Evolutionary conservation across 2,888 invertebrate genomes (phyloP).

Genomic region (Clostera curtula): DNA sequence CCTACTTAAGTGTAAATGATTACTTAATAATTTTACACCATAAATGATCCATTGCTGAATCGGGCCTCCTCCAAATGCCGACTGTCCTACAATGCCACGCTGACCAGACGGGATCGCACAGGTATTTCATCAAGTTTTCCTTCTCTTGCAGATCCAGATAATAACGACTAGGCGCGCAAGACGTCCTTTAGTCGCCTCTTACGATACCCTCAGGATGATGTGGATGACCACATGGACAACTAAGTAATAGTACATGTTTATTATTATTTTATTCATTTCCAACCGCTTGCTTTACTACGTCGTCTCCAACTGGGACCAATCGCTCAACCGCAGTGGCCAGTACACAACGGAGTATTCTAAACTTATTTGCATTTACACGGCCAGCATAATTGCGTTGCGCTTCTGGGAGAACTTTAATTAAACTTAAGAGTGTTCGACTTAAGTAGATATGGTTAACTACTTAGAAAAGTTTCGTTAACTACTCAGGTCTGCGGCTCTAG

Average conservation of each 20-base stretch:
- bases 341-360: constrained; percentile 58
- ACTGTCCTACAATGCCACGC: no score
- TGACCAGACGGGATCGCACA: no score
- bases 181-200: no score
- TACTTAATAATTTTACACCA: no score
- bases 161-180: no score
- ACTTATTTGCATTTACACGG: constrained; percentile 73
- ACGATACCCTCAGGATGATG: no score
- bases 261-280: not conserved
- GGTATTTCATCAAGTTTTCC: no score
- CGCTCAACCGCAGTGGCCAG: constrained; percentile 35
- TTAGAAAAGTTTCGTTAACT: constrained; percentile 60
- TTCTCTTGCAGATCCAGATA: no score
- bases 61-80: no score
- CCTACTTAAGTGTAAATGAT: no score
- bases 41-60: no score
- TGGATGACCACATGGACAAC: not conserved
- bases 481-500: no score
- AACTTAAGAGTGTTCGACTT: constrained; percentile 63
- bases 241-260: not conserved
- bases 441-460: constrained; percentile 56
- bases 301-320: constrained; percentile 28
- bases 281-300: constrained; percentile 12
- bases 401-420: constrained; percentile 71
- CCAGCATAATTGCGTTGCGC: constrained; percentile 69